These are phyloP conservation scores for Hyles vespertilio DNA, from an alignment of 1,140 invertebrate species.

Conservation along the genomic window DNA sequence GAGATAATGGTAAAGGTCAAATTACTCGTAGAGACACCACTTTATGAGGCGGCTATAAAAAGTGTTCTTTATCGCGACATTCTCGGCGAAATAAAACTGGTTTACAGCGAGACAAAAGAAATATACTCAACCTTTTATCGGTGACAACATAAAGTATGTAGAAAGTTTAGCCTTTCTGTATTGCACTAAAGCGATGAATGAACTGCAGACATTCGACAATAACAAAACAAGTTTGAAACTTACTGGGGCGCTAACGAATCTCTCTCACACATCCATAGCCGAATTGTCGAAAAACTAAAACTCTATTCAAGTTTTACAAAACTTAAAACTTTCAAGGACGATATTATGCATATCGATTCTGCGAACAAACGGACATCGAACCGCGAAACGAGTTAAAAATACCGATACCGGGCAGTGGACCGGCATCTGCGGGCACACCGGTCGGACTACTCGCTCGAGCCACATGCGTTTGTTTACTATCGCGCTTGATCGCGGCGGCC, in stretches of 20 bases:
- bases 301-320: conserved; percentile 42
- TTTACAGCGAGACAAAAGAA: conserved; percentile 34
- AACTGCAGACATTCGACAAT: conserved; percentile 31
- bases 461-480: conserved; percentile 75
- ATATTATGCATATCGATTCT: conserved; percentile 70
- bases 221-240: conserved; percentile 54
- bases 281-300: conserved; percentile 14
- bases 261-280: conserved; percentile 24
- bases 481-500: conserved; percentile 46
- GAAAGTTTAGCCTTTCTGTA: conserved; percentile 39
- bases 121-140: conserved; percentile 36
- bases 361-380: conserved; percentile 70
- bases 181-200: conserved; percentile 32
- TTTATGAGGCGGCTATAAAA: conserved; percentile 47
- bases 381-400: conserved; percentile 72
- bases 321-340: conserved; percentile 52
- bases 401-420: conserved; percentile 53
- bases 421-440: conserved; percentile 66
- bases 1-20: conserved; percentile 47
- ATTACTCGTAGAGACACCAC: conserved; percentile 39
- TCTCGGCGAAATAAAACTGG: conserved; percentile 43
- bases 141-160: conserved; percentile 41
- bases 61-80: conserved; percentile 41
- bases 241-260: conserved; percentile 32
- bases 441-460: conserved; percentile 55